A percentile compares a stretch with the other conserved stretches of the same genome.
These are phyloP conservation scores for Myopa tessellatipennis DNA, from an alignment of 2,888 invertebrate genomes.

Conservation along the genomic window DNA sequence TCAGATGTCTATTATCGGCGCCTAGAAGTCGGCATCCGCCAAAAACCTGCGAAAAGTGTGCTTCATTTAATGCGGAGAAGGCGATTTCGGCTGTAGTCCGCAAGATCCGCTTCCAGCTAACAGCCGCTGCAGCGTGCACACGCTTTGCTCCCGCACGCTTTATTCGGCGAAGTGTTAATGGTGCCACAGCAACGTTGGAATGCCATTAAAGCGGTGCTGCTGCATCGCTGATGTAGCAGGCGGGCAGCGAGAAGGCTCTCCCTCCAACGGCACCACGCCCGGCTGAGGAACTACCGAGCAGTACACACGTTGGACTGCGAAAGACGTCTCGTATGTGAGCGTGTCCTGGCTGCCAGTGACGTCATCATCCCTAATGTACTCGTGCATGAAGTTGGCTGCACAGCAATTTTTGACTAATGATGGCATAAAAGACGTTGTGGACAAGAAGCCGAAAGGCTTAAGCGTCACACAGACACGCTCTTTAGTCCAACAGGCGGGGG, in stretches of 20 bases:
- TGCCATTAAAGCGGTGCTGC: background rate
- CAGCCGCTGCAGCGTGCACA: too few relatives aligned
- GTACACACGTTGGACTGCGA: background rate
- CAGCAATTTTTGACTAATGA: conserved; percentile 46
- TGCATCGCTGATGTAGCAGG: background rate
- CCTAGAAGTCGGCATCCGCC: too few relatives aligned
- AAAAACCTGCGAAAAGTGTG: too few relatives aligned
- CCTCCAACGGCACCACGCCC: background rate
- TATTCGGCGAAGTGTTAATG: too few relatives aligned
- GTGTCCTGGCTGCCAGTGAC: conserved; percentile 38
- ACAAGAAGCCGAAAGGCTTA: conserved; percentile 19
- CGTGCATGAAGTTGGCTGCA: conserved; percentile 23
- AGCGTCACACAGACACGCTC: conserved; percentile 9
- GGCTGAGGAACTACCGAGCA: too few relatives aligned
- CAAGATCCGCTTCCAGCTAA: too few relatives aligned
- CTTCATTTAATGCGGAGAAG: too few relatives aligned
- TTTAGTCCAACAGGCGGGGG: conserved; percentile 11
- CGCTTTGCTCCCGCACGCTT: too few relatives aligned
- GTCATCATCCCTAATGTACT: conserved; percentile 26
- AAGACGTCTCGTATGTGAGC: background rate
- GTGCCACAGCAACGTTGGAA: conserved; percentile 5
- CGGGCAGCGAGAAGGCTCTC: too few relatives aligned
- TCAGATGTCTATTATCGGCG: too few relatives aligned
- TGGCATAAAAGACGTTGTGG: conserved; percentile 14
- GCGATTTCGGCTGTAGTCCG: too few relatives aligned